Base-by-base conservation (phyloP, 1,140 invertebrate genomes). In the Brachionus sp. region DNA sequence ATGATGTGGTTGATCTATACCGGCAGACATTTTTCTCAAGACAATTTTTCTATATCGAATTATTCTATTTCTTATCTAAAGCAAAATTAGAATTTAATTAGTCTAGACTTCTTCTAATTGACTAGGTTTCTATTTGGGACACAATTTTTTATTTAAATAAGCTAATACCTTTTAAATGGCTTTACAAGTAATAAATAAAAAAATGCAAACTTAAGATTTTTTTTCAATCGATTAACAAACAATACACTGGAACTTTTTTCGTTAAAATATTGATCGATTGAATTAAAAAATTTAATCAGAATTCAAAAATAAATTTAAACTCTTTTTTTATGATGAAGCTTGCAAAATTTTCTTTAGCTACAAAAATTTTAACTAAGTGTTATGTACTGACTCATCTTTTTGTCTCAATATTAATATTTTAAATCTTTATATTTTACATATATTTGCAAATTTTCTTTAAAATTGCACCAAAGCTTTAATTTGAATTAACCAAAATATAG, bases 1-100 rank as follows among this genome's bases (percentile, higher is more conserved):
- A 80, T 80, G 77, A 62, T 80, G 77, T 16, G 50, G 3, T 19
- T 42, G 50, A 25, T 80, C 77, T 23, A 66, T 66, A 44, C 50
- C 77, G 16, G 50, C 33, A 62, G 50, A 57, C 77, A 66, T 57
- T 50, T 46, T 29, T 62, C 1, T 57, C 16, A 9, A 9, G 13
- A 9, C 9, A 16, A 39, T 16, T n/a, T 70, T 70, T 35, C n/a
- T 13, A 37, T 35, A 70, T 39, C 16, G 5, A 12, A 16, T 16
- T 10, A 35, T 29, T 5, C 33, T 5, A 33, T 29, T 29, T 29
- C 25, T 16, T 42, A 13, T 70, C 66, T 39, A 39, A 70, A 70
- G 37, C 6, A 35, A 39, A 70, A 50, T 3, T 5, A 16, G 16
- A 50, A 3, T 50, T 50, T 50, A 1, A 50, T 50, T 50, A 0